Evolutionary conservation across 2,113 vertebrate species (phyloP), one percentile per base, ranked within the genome.

Genomic region (Neodon shergylaensis): DNA sequence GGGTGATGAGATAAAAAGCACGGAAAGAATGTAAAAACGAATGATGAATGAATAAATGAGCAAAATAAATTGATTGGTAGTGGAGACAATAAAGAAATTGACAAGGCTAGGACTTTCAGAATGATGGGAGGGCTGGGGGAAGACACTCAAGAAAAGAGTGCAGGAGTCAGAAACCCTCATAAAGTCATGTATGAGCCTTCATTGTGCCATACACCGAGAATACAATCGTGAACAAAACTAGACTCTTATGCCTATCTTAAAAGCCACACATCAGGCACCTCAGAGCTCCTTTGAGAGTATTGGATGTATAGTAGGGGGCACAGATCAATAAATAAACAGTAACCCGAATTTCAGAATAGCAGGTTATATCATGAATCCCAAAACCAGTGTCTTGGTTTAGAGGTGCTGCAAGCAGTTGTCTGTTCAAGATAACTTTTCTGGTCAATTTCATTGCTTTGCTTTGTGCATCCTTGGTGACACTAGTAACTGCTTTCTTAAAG

Each of bases 401-500:
- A 33, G 33, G 12, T 73, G 28, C 22, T 28, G 17, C 58, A 65
- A 94, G 66, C 77, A 91, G 28, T 19, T 47, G 86, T 14, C 68
- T 39, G 61, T 39, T 96, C 33, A 31, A 73, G 33, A 66, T 31
- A n/a, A 81, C 36, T 86, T 72, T 74, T 26, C 17, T 47, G 24
- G 58, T 84, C 79, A 52, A 65, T 13, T 68, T 58, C 58, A 47
- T 14, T 28, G 13, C 82, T 28, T 14, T 39, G 4, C 81, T 22
- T 54, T 63, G 39, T 87, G 33, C 52, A 94, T 54, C 33, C 86
- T 5, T 52, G 22, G 84, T n/a, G 3, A 13, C 44, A 49, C 49
- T 73, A 61, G 26, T 74, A 14, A 33, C n/a, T 76, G 76, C 84
- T 47, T 96, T 79, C 61, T 68, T 83, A 82, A 92, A 91, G 74